Percentiles rank a stretch among this genome's conserved stretches.
Conservation (phyloP, 2,113 vertebrate genomes). For the Aplodontia rufa region DNA sequence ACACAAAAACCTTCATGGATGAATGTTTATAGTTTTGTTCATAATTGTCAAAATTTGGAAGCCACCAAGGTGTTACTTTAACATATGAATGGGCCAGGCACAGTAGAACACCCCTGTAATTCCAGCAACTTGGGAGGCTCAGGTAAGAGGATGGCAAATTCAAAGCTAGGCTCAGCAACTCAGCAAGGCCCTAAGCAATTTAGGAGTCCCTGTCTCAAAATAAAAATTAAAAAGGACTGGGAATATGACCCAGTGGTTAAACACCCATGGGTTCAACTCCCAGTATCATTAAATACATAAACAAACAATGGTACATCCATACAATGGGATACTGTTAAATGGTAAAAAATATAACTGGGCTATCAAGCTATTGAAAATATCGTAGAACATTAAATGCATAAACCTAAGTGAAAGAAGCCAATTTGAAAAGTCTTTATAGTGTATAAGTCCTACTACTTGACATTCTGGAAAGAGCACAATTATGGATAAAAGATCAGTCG, state of each 20-base stretch:
- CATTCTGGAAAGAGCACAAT: not conserved
- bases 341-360: not conserved
- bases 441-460: not conserved
- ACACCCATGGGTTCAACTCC: too few species aligned
- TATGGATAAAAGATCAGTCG: not conserved
- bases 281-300: too few species aligned
- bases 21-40: constrained; percentile 2
- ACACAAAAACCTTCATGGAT: not conserved
- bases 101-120: not conserved
- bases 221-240: not conserved
- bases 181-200: too few species aligned
- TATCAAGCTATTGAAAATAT: not conserved
- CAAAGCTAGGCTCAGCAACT: not conserved
- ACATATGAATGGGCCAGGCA: not conserved
- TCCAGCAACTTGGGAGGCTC: not conserved
- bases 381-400: not conserved
- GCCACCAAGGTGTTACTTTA: not conserved
- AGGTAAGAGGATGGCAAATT: not conserved
- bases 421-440: not conserved
- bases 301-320: not conserved
- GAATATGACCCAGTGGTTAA: too few species aligned
- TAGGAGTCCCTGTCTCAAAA: not conserved
- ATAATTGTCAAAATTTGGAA: constrained; percentile 11
- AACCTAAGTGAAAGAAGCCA: not conserved
- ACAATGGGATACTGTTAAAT: not conserved